Evolutionary conservation across 2,113 vertebrate genomes (phyloP).

Genomic region (Takifugu flavidus): DNA sequence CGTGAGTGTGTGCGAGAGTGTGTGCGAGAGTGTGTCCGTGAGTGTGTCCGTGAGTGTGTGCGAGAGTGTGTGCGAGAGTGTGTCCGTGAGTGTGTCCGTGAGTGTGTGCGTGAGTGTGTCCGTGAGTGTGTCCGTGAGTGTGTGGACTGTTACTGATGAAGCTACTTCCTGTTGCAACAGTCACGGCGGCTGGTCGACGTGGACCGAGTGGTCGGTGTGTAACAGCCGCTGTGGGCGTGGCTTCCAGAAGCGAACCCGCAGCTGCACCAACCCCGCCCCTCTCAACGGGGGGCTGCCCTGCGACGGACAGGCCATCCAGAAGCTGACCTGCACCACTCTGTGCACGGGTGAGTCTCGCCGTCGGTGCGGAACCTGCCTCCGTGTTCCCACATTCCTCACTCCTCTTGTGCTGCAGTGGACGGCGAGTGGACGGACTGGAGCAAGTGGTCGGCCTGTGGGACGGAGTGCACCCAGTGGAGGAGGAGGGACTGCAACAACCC

Average conservation of each 20-base stretch:
- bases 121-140: too few species aligned
- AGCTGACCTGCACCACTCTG: slow-evolving; percentile 87
- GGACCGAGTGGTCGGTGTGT: slow-evolving; percentile 94
- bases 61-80: too few species aligned
- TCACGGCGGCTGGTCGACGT: slow-evolving; percentile 94
- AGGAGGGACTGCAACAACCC: slow-evolving; percentile 89
- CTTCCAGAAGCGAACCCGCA: slow-evolving; percentile 89
- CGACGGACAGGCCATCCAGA: slow-evolving; percentile 89
- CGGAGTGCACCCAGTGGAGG: slow-evolving; percentile 94
- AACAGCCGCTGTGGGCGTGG: slow-evolving; percentile 91
- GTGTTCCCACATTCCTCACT: neutral
- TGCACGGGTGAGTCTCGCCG: slow-evolving; percentile 81
- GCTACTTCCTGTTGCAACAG: slow-evolving; percentile 53
- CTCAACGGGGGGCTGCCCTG: slow-evolving; percentile 92
- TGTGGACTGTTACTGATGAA: neutral
- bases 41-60: too few species aligned
- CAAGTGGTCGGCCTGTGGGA: slow-evolving; percentile 94
- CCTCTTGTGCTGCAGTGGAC: slow-evolving; percentile 77
- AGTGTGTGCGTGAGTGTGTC: too few species aligned
- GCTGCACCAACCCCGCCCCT: slow-evolving; percentile 93
- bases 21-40: too few species aligned
- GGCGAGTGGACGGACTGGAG: slow-evolving; percentile 93
- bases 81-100: too few species aligned
- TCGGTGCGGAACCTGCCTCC: neutral
- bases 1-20: too few species aligned